A percentile compares a stretch with the other conserved stretches of the same genome.
phyloP scores from a whole-genome alignment of 2,888 invertebrate species.

The Melinaea marsaeus region DNA sequence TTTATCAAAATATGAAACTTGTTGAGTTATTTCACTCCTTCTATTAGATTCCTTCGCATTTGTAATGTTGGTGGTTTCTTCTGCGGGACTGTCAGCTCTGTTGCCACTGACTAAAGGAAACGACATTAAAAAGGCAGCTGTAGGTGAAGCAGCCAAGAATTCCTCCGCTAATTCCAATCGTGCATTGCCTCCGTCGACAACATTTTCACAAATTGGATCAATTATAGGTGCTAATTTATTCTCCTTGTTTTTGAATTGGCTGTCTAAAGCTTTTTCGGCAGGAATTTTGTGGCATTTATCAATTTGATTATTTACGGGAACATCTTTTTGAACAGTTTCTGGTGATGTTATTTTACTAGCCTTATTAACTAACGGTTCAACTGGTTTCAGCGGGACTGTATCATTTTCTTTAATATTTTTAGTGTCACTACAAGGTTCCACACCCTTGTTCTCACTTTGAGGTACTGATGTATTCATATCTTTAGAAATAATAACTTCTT shows the following conservation, averaged over 20 bases:
- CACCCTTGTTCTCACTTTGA: not conserved
- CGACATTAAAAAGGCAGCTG: constrained; percentile 86
- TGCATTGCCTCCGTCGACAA: constrained; percentile 74
- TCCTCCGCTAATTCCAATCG: constrained; percentile 77
- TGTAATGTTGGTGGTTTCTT: constrained; percentile 48
- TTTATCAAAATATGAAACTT: constrained; percentile 51
- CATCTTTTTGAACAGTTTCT: constrained; percentile 30
- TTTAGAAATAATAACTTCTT: not conserved
- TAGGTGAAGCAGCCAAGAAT: constrained; percentile 80
- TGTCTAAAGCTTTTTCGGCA: constrained; percentile 36
- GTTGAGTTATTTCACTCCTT: constrained; percentile 43
- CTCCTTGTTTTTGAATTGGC: constrained; percentile 53
- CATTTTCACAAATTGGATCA: constrained; percentile 65
- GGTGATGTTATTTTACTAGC: constrained; percentile 17
- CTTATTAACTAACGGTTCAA: not conserved
- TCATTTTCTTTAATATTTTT: constrained; percentile 7
- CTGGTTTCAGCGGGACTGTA: not conserved
- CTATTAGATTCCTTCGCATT: constrained; percentile 40
- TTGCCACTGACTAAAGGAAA: constrained; percentile 84
- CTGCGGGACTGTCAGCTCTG: constrained; percentile 71
- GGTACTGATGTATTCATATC: not conserved
- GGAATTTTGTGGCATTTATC: constrained; percentile 36
- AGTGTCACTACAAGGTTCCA: not conserved
- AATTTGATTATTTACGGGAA: constrained; percentile 27
- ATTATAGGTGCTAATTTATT: constrained; percentile 61